A percentile compares a stretch with the other conserved stretches of the same genome.
Conservation (phyloP, 2,888 invertebrate genomes). For the Liposcelis brunnea region DNA sequence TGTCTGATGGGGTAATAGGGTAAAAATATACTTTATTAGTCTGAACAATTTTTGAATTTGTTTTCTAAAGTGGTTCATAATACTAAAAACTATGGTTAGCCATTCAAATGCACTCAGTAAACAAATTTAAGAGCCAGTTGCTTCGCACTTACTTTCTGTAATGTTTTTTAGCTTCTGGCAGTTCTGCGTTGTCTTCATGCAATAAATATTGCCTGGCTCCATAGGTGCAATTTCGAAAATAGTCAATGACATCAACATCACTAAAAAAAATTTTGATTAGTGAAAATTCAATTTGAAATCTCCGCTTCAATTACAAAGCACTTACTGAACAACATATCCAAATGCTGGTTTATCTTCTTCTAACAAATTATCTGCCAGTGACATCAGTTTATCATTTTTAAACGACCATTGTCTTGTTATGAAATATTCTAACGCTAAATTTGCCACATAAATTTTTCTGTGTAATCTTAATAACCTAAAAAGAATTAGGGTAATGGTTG, state of each 20-base stretch:
- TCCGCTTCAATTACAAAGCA: constrained; percentile 24
- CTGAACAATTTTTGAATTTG: too few relatives aligned
- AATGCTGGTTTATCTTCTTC: constrained; percentile 35
- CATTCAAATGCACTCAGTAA: too few relatives aligned
- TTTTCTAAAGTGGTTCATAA: too few relatives aligned
- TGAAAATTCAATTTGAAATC: background rate
- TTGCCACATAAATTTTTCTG: constrained; percentile 59
- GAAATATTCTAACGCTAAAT: constrained; percentile 54
- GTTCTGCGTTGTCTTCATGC: constrained; percentile 41
- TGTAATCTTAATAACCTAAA: constrained; percentile 61
- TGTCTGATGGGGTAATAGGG: too few relatives aligned
- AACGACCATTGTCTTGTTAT: constrained; percentile 63
- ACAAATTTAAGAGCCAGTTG: constrained; percentile 1
- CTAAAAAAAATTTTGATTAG: background rate
- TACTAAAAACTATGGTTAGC: too few relatives aligned
- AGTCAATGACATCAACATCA: constrained; percentile 18
- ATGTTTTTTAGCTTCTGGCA: constrained; percentile 35
- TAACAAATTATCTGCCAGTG: constrained; percentile 33
- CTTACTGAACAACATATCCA: constrained; percentile 35
- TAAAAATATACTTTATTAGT: too few relatives aligned
- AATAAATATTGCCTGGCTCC: constrained; percentile 48
- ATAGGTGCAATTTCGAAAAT: constrained; percentile 33
- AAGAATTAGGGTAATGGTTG: constrained; percentile 13
- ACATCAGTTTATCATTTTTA: constrained; percentile 39
- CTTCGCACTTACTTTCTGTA: constrained; percentile 30